A percentile compares a stretch with the other conserved stretches of the same genome.
Evolutionary conservation across 2,888 invertebrate species (phyloP).

Genomic region (Pammene fasciana): DNA sequence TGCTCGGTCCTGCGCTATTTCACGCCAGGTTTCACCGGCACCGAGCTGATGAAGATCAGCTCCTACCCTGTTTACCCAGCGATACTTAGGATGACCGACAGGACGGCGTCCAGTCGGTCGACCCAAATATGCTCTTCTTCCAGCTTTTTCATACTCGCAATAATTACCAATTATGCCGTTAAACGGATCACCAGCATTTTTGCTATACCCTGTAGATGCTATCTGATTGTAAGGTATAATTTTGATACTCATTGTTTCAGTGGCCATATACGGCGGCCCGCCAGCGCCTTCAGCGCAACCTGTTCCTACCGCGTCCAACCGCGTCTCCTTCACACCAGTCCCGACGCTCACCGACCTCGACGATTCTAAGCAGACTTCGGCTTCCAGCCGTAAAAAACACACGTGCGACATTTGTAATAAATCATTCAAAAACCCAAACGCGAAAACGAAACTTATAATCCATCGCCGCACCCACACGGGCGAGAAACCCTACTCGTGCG

Average conservation of each 20-base stretch:
- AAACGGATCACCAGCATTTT: no score
- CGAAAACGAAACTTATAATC: slow-evolving; percentile 4
- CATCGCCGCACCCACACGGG: slow-evolving; percentile 18
- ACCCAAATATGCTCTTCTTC: no score
- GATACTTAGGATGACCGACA: no score
- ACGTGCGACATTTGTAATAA: slow-evolving; percentile 11
- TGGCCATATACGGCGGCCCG: neutral
- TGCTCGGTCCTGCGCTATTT: no score
- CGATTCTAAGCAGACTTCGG: neutral
- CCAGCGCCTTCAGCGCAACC: slow-evolving; percentile 15
- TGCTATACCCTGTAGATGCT: no score
- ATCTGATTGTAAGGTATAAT: neutral
- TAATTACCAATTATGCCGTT: no score
- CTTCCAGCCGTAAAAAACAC: neutral
- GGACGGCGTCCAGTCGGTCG: no score
- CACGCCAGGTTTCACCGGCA: no score
- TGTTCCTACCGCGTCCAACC: neutral
- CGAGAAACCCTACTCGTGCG: slow-evolving; percentile 14
- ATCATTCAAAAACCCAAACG: slow-evolving; percentile 6
- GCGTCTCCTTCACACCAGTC: neutral
- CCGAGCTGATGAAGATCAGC: no score
- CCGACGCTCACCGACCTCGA: slow-evolving; percentile 9
- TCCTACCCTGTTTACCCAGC: no score
- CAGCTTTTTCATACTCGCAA: no score
- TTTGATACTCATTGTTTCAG: neutral